Evolutionary conservation across 2,888 invertebrate genomes (phyloP).

Genomic region (Ichneumoninae sp.): DNA sequence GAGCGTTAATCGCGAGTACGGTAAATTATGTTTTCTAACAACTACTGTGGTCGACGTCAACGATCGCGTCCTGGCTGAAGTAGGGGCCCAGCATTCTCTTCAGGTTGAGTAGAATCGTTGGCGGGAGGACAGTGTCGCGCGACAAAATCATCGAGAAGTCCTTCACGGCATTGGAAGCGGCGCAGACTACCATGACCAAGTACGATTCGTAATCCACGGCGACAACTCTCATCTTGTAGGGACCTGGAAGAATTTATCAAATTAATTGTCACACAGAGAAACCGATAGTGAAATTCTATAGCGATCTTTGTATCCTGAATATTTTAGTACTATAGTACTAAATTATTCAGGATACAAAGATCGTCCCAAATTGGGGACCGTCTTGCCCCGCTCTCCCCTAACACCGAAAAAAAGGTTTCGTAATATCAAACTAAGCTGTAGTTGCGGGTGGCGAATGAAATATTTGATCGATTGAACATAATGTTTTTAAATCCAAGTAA

Average conservation of each 20-base stretch:
- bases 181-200: constrained; percentile 70
- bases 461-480: too few relatives aligned
- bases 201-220: constrained; percentile 63
- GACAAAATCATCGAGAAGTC: constrained; percentile 75
- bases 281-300: background rate
- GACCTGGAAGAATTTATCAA: constrained; percentile 66
- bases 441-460: too few relatives aligned
- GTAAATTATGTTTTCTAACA: constrained; percentile 28
- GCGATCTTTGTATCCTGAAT: too few relatives aligned
- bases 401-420: too few relatives aligned
- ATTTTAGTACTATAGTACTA: too few relatives aligned
- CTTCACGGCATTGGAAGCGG: constrained; percentile 54
- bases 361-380: too few relatives aligned
- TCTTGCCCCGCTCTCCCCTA: too few relatives aligned
- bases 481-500: too few relatives aligned
- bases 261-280: constrained; percentile 11
- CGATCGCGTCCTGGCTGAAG: constrained; percentile 67
- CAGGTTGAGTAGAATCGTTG: constrained; percentile 63
- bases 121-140: constrained; percentile 64
- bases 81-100: constrained; percentile 67
- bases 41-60: constrained; percentile 64
- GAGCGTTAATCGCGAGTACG: background rate
- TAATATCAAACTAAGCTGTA: too few relatives aligned
- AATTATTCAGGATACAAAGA: too few relatives aligned
- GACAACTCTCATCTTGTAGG: constrained; percentile 69